These are phyloP conservation scores for Hermodice carunculata DNA, from an alignment of 2,888 invertebrate species.

Conservation along the genomic window DNA sequence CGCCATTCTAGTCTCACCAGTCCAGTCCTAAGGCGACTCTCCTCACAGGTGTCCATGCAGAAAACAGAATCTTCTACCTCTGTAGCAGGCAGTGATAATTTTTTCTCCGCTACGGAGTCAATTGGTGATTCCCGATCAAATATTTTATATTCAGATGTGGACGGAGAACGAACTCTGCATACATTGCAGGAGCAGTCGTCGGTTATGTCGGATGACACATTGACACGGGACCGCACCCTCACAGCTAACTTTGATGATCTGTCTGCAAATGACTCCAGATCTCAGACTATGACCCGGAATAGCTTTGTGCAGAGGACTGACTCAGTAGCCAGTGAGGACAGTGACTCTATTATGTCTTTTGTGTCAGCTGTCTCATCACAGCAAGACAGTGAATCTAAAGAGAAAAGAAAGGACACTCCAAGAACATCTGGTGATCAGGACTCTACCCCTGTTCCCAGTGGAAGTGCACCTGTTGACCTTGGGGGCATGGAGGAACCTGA, in stretches of 20 bases:
- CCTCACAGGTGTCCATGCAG: conserved; percentile 35
- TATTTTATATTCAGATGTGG: conserved; percentile 56
- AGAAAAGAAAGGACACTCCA: too few species aligned
- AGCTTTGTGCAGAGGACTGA: not conserved
- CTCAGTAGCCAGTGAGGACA: conserved; percentile 35
- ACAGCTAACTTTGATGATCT: not conserved
- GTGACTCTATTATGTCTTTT: conserved; percentile 65
- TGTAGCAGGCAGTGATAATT: conserved; percentile 76
- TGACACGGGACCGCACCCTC: conserved; percentile 4
- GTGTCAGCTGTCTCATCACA: conserved; percentile 89
- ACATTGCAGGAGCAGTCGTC: too few species aligned
- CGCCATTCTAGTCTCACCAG: conserved; percentile 38
- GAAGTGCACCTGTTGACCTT: too few species aligned
- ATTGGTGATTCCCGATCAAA: conserved; percentile 21
- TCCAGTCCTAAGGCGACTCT: conserved; percentile 38
- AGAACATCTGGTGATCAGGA: too few species aligned
- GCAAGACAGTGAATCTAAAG: too few species aligned
- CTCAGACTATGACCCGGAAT: not conserved
- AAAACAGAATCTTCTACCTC: conserved; percentile 26
- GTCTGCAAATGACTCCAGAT: not conserved
- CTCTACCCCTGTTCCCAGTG: too few species aligned
- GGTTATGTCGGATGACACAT: not conserved
- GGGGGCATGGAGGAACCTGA: too few species aligned
- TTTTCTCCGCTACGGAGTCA: conserved; percentile 94
- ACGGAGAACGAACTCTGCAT: conserved; percentile 13